Base-by-base conservation (phyloP, 2,113 vertebrate genomes). In the Mus musculus region DNA sequence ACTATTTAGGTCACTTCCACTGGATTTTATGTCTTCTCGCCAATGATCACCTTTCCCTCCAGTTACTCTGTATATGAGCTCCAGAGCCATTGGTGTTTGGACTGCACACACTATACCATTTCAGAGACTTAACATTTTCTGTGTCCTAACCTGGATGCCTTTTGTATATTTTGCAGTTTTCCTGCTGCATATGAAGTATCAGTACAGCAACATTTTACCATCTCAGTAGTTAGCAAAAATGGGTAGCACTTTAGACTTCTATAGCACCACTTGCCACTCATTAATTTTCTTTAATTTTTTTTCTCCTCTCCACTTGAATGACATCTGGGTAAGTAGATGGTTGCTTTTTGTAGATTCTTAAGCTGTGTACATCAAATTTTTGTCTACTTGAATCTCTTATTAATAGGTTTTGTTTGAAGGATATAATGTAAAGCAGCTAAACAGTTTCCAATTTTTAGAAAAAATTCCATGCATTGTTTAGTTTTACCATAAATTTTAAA, bases 81-180 rank as follows among this genome's bases (percentile, higher is more conserved):
- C 46, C n/a, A 67, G 56, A 3, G 2, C 30, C 26, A 1, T 75
- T 88, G 61, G 11, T 73, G 56, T 71, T 89, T 10, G 46, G 33
- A 67, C 1, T 11, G 0, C 3, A 26, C 19, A 33, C 0, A 24
- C 2, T 3, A 5, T 0, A 11, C 5, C 28, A 22, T 16, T n/a
- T 52, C 12, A n/a, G 59, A 42, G 14, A 1, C 10, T 91, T 91
- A 36, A 7, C 12, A 17, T 10, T 3, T 52, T 59, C 54, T 87
- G 7, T 81, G 33, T 56, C 4, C 8, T 84, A 14, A n/a, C 3
- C 3, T 54, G 5, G 9, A 49, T 42, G 52, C 56, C 9, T 9
- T 46, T 91, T 89, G 13, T 11, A 30, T 16, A 24, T 33, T 11
- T 46, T 7, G 8, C 0, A 33, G 5, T 22, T 93, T 52, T 28